Evolutionary conservation across 2,888 invertebrate genomes (phyloP).

Genomic region (Drosophila macrothrix): DNA sequence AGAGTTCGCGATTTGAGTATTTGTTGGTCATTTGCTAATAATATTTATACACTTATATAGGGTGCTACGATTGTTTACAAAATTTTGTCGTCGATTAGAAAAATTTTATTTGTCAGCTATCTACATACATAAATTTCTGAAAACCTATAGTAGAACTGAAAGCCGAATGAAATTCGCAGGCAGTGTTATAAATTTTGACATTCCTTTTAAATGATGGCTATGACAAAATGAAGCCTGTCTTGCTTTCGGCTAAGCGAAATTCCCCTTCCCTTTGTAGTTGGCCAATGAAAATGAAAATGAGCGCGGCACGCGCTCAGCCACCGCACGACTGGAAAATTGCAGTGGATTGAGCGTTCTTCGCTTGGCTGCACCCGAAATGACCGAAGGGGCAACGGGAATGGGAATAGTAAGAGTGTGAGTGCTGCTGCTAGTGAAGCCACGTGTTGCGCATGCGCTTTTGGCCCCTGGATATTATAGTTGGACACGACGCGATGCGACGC

Average conservation of each 20-base stretch:
- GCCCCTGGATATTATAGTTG: conserved; percentile 58
- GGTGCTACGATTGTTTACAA: not conserved
- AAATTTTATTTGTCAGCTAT: not conserved
- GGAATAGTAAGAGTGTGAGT: conserved; percentile 36
- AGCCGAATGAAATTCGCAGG: conserved; percentile 7
- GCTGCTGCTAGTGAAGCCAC: conserved; percentile 64
- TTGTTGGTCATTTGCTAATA: conserved; percentile 55
- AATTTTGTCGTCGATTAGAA: not conserved
- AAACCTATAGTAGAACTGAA: not conserved
- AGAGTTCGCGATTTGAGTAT: conserved; percentile 56
- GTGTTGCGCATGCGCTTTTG: conserved; percentile 83
- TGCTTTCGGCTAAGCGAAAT: conserved; percentile 25
- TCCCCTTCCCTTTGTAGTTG: conserved; percentile 35
- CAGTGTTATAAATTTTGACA: conserved; percentile 2
- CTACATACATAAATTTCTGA: not conserved
- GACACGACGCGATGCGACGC: conserved; percentile 66
- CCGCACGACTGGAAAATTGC: conserved; percentile 78
- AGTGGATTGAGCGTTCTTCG: conserved; percentile 54
- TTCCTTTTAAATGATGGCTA: conserved; percentile 6
- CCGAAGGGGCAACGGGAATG: conserved; percentile 11
- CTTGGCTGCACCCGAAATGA: conserved; percentile 58
- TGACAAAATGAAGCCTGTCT: conserved; percentile 22
- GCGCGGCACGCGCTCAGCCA: conserved; percentile 76
- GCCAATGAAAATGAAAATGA: conserved; percentile 78
- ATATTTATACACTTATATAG: conserved; percentile 42